These are phyloP conservation scores for Hepsetus odoe DNA, from an alignment of 2,113 vertebrate species.

Conservation along the genomic window DNA sequence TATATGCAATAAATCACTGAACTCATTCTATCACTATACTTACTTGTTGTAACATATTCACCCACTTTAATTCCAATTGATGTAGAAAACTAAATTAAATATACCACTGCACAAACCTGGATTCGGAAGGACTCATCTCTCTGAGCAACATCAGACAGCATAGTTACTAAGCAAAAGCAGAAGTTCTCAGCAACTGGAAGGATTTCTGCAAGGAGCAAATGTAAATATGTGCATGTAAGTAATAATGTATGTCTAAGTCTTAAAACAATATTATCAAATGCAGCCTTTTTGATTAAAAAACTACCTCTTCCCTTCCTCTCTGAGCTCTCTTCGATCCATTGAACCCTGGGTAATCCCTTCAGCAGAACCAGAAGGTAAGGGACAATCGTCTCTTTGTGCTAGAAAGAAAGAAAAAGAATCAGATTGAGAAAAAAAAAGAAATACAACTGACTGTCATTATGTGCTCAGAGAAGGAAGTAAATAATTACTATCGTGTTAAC, in stretches of 20 bases:
- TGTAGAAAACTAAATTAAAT: not conserved
- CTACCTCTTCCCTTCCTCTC: slow-evolving; percentile 88
- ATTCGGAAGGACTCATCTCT: slow-evolving; percentile 81
- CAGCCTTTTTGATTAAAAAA: too few relatives aligned
- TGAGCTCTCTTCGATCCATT: slow-evolving; percentile 96
- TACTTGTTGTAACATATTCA: not conserved
- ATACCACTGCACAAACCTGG: slow-evolving; percentile 74
- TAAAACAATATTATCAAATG: not conserved
- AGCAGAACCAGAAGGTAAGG: slow-evolving; percentile 92
- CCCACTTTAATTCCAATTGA: not conserved
- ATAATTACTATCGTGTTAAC: not conserved
- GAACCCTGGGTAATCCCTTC: slow-evolving; percentile 91
- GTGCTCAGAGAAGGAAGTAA: not conserved
- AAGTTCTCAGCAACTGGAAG: slow-evolving; percentile 96
- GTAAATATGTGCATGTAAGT: too few relatives aligned
- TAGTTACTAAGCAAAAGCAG: slow-evolving; percentile 90
- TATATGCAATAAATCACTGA: too few relatives aligned
- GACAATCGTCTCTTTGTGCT: slow-evolving; percentile 93
- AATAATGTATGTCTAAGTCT: too few relatives aligned
- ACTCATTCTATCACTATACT: not conserved
- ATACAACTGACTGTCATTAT: not conserved
- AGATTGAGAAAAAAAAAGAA: not conserved
- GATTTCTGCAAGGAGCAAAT: slow-evolving; percentile 70
- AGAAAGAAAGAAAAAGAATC: slow-evolving; percentile 50
- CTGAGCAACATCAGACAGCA: slow-evolving; percentile 91